phyloP scores from a whole-genome alignment of 2,113 vertebrate species.

The Callaeas wilsoni region DNA sequence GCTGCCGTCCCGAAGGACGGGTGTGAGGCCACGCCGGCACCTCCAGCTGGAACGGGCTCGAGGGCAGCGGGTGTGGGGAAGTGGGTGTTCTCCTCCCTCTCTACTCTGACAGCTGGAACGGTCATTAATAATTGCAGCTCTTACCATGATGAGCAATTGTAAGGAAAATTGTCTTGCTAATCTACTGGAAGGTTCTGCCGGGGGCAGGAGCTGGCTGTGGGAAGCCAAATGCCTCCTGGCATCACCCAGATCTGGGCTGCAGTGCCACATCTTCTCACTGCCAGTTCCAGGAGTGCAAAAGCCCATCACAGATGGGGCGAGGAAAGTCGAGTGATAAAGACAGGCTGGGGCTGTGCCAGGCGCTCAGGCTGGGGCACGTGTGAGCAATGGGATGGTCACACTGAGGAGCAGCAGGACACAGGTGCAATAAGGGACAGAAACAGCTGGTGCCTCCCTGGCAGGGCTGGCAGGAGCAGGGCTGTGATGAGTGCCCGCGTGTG shows the following conservation, averaged over 20 bases:
- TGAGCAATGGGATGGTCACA: rapidly evolving
- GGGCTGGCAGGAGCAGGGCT: neutral
- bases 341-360: neutral
- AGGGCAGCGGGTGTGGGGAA: neutral
- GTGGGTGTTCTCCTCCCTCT: neutral
- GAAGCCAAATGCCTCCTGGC: neutral
- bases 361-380: rapidly evolving
- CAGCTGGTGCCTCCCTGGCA: neutral
- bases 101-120: conserved; percentile 12
- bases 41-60: neutral
- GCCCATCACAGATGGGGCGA: neutral
- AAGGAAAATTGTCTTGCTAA: conserved; percentile 34
- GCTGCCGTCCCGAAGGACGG: neutral
- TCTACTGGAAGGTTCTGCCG: conserved; percentile 37
- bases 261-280: neutral
- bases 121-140: conserved; percentile 55
- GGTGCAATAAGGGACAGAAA: neutral
- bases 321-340: neutral
- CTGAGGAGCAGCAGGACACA: neutral
- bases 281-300: neutral
- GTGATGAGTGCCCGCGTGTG: rapidly evolving
- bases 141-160: conserved; percentile 8
- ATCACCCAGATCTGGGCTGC: neutral
- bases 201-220: neutral
- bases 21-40: neutral